Evolutionary conservation across 2,797 vertebrate species (phyloP).

Genomic region (Sarcophilus harrisii): DNA sequence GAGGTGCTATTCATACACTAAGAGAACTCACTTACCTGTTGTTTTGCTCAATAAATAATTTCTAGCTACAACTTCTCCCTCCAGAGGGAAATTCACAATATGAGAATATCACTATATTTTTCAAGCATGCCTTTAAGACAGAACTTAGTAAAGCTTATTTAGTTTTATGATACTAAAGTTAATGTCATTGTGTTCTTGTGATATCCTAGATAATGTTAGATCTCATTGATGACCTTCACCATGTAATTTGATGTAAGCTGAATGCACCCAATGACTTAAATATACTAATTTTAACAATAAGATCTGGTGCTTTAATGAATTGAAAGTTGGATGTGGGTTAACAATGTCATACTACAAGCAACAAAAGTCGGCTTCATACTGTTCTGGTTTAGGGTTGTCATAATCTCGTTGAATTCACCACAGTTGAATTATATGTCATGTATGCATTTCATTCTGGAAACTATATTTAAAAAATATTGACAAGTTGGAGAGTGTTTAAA

Average conservation of each 20-base stretch:
- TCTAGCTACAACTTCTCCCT: neutral
- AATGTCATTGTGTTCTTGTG: neutral
- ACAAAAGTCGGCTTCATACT: neutral
- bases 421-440: neutral
- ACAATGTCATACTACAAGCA: neutral
- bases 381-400: neutral
- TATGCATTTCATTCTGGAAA: neutral
- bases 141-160: neutral
- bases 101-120: neutral
- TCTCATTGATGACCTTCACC: neutral
- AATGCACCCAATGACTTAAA: neutral
- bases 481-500: neutral
- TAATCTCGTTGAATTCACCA: neutral
- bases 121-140: neutral
- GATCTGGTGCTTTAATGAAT: neutral
- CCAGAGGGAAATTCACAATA: neutral
- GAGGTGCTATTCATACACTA: neutral
- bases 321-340: neutral
- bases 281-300: neutral
- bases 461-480: neutral
- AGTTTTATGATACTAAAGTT: neutral
- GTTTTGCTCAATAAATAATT: conserved; percentile 53
- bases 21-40: conserved; percentile 49
- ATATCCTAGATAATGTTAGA: neutral
- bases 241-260: neutral